Evolutionary conservation across 1,140 invertebrate genomes (phyloP), one percentile per base, ranked within the genome.

Genomic region (Cotesia typhae): DNA sequence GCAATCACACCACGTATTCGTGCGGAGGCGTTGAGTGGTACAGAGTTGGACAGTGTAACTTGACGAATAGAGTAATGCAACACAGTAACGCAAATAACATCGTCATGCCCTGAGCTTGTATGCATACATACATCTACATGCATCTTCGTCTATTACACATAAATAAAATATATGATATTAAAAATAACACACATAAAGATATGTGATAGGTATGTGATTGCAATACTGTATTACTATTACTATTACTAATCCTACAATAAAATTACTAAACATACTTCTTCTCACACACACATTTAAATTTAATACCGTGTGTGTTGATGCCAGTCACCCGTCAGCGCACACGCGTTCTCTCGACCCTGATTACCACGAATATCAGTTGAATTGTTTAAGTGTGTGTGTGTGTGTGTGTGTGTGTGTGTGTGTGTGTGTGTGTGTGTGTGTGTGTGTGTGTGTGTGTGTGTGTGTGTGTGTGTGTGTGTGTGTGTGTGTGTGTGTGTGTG

Each of bases 301-400:
- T 20, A 2, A 12, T 55, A 17, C 6, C 12, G 12, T 55, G 53
- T 55, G 53, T 55, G 53, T n/a, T 20, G 53, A 20, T 55, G 53
- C 17, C 12, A 55, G 53, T 55, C 53, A 55, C 53, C 53, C 53
- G 17, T 55, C 53, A 55, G 53, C 53, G 53, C n/a, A 55, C 53
- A 55, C 53, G 53, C 53, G 17, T 55, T 55, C 53, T 55, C 53
- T 6, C 53, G 53, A 55, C 53, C 53, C 53, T 55, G 53, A 55
- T 55, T 55, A 20, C 53, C 53, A 55, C 53, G 14, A 55, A 55
- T 55, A 55, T 55, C 53, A n/a, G 53, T 55, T 55, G 7, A 55
- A 55, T 55, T 12, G 41, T 47, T 47, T 47, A 5, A 47, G 3
- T 10, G 10, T 47, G 41, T 47, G 7, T 47, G 10, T 47, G 41